Base-by-base conservation (phyloP, 2,888 invertebrate species). In the Tuta absoluta region DNA sequence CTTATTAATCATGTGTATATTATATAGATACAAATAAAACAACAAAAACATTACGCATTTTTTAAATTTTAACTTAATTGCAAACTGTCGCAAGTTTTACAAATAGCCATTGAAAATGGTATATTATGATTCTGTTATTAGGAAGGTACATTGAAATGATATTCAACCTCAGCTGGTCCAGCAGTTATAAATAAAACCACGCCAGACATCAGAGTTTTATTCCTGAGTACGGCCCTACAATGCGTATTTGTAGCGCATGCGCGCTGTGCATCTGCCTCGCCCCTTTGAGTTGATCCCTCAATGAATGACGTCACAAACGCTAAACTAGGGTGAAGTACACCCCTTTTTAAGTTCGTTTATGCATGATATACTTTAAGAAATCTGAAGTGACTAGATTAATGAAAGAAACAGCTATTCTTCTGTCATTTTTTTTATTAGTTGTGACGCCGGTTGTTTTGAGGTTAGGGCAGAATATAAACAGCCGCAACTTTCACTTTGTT, bases 271-370 rank as follows among this genome's bases (percentile, higher is more conserved):
- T 69, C 75, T 69, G 69, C 82, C 80, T 80, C 82, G 73, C 82
- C 81, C 79, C 76, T 73, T 67, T 68, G 68, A 7, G 63, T 68
- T 66, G 65, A 72, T 72, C 66, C 70, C 69, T 80, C 75, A 81
- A 85, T 84, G 81, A 66, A 68, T 82, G 81, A 81, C 82, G 82
- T 82, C 80, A 82, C 63, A 63, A 58, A 62, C 58, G 64, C 63
- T 63, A 58, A 57, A 65, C 7, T 38, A 64, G 61, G 65, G 63
- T 49, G 59, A 63, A 63, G 53, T 33, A 63, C 63, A 12, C 49
- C 48, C 45, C 58, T 51, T 38, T 56, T 19, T 33, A 11, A 17
- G 33, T 28, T n/a, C 33, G 57, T 17, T 57, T 19, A 21, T 23
- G 23, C 19, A 21, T 23, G 23, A 12, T 12, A 21, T 23, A 23